Base-by-base conservation (phyloP, 2,888 invertebrate genomes). In the Lampropteryx suffumata region DNA sequence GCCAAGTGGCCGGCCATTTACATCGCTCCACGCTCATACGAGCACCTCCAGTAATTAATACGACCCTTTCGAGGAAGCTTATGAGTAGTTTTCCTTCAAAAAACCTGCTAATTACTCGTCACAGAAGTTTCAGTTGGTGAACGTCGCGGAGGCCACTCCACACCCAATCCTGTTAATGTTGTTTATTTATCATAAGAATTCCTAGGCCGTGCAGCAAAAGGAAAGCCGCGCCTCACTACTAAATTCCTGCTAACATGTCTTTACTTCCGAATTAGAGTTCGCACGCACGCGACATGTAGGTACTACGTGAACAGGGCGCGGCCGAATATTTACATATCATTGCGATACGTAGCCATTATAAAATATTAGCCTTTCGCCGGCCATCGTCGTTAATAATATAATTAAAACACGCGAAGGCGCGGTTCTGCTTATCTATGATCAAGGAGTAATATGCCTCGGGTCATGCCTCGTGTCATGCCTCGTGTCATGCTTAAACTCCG, bases 251-350 rank as follows among this genome's bases (percentile, higher is more conserved):
- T 77, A 80, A 84, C 79, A 71, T 79, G 80, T 84, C 84, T 84
- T 83, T 79, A 81, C 81, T 79, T 82, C 84, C 81, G 84, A 87
- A 87, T 86, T 84, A 84, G 76, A 82, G 84, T 73, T 71, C 65
- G 65, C 80, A 80, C 84, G 78, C 88, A 88, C 88, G 89, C 89
- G 65, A 84, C 74, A 34, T 5, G 21, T 21, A 59, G 49, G 67
- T 66, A 26, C 32, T n/a, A 69, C 62, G 77, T 83, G 81, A 74
- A 64, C 68, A 57, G 80, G 87, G 88, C 67, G 85, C 79, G 88
- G 78, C 81, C 50, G 78, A 75, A 84, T 89, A 90, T 90, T 90
- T 89, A 90, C 89, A 90, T 90, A 89, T 89, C 89, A 88, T 90
- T 86, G 90, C 85, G 82, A 85, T 88, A 85, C 82, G 76, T 76